phyloP scores from a whole-genome alignment of 2,888 invertebrate species.

The Brachyptera putata region DNA sequence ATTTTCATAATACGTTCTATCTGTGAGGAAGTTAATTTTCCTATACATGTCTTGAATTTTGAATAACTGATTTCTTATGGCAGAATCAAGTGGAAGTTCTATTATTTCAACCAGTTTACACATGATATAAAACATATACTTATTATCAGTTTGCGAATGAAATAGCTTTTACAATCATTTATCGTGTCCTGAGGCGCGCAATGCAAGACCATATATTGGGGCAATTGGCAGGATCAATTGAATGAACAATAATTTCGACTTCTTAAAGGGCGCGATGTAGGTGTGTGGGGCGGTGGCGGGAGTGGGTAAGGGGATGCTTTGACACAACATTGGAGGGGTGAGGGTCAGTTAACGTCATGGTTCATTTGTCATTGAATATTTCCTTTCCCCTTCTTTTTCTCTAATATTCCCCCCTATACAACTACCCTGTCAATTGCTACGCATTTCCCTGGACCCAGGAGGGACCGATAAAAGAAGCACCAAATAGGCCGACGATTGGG shows the following conservation, averaged over 20 bases:
- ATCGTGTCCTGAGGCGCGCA: too few relatives aligned
- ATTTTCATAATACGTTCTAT: too few relatives aligned
- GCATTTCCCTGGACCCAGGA: conserved; percentile 15
- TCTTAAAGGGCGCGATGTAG: conserved; percentile 7
- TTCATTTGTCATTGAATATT: conserved; percentile 33
- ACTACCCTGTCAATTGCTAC: conserved; percentile 13
- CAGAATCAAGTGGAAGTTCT: too few relatives aligned
- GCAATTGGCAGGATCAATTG: conserved; percentile 22
- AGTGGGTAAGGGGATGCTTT: conserved; percentile 7
- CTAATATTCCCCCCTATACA: background rate
- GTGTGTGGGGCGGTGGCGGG: conserved; percentile 23
- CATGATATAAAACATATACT: too few relatives aligned
- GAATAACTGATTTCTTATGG: too few relatives aligned
- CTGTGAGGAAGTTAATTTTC: too few relatives aligned
- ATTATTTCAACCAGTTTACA: too few relatives aligned
- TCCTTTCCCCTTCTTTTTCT: conserved; percentile 3
- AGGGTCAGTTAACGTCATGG: conserved; percentile 33
- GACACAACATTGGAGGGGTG: conserved; percentile 21
- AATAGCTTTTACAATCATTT: too few relatives aligned
- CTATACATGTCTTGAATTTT: too few relatives aligned
- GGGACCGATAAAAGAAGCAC: conserved; percentile 8
- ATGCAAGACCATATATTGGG: too few relatives aligned
- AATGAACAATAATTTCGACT: conserved; percentile 23
- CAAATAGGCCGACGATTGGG: conserved; percentile 18
- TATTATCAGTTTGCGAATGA: too few relatives aligned